Percentiles rank a stretch among this genome's conserved stretches.
Conservation (phyloP, 2,113 vertebrate genomes). For the Hemiprocne comata region DNA sequence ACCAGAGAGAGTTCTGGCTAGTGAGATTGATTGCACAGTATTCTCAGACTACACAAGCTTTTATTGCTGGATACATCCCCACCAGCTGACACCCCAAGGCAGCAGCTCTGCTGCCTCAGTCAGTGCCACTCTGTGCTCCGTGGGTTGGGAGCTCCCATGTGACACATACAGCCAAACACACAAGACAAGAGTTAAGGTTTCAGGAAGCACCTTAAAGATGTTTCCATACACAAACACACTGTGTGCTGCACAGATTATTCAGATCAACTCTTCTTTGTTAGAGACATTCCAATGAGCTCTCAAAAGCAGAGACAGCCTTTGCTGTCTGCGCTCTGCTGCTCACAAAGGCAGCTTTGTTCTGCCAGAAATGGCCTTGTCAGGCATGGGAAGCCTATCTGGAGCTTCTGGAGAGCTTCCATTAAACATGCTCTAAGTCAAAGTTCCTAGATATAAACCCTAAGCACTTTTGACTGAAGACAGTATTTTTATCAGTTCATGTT, state of each 20-base stretch:
- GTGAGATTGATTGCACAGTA: fast-evolving
- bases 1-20: background rate
- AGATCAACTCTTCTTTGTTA: background rate
- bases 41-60: background rate
- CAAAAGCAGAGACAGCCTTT: slow-evolving; percentile 36
- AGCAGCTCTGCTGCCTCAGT: background rate
- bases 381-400: slow-evolving; percentile 23
- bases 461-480: background rate
- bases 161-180: too few species aligned
- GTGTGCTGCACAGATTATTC: background rate
- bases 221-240: too few species aligned
- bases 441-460: slow-evolving; percentile 27
- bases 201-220: too few species aligned
- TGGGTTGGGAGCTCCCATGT: too few species aligned
- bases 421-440: slow-evolving; percentile 3
- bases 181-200: too few species aligned
- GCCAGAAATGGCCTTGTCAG: slow-evolving; percentile 47
- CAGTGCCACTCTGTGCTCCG: too few species aligned
- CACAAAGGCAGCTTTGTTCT: slow-evolving; percentile 74
- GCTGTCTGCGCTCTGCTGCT: background rate
- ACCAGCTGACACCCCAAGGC: fast-evolving
- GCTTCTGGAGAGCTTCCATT: slow-evolving; percentile 44
- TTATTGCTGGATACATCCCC: background rate
- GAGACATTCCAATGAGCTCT: slow-evolving; percentile 56
- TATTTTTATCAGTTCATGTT: background rate